These are phyloP conservation scores for Gorsachius goisagi DNA, from an alignment of 2,113 vertebrate genomes.

Conservation along the genomic window DNA sequence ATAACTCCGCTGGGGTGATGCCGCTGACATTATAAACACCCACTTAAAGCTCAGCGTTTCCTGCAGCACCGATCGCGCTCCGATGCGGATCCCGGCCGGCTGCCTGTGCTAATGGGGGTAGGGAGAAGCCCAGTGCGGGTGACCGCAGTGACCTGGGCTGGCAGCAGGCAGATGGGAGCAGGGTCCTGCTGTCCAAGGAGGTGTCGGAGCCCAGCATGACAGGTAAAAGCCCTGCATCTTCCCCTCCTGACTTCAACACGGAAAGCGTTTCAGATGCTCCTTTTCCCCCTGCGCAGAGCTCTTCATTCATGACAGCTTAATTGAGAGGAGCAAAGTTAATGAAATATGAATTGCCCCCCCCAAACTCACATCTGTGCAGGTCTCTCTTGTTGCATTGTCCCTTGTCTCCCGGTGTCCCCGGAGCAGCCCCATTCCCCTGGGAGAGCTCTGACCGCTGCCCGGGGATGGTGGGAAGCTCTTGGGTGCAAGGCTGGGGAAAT, in stretches of 20 bases:
- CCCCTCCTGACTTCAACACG: neutral
- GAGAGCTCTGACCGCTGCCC: neutral
- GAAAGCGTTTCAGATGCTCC: neutral
- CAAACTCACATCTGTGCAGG: neutral
- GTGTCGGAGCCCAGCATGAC: neutral
- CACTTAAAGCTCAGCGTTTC: neutral
- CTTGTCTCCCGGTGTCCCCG: neutral
- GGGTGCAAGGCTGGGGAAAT: neutral
- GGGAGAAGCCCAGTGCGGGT: neutral
- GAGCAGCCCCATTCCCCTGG: fast-evolving
- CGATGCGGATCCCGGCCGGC: fast-evolving
- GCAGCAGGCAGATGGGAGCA: neutral
- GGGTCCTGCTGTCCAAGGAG: neutral
- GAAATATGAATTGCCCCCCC: neutral
- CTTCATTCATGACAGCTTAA: neutral
- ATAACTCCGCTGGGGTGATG: neutral
- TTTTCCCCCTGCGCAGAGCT: neutral
- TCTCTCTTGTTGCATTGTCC: neutral
- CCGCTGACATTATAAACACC: neutral
- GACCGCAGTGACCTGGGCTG: neutral
- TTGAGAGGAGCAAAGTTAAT: neutral
- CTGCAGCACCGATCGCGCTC: neutral
- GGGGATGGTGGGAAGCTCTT: neutral
- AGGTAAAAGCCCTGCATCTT: neutral
- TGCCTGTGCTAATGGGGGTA: neutral